phyloP scores from a whole-genome alignment of 64 coral and sea anemone genomes.

The Orbicella faveolata region DNA sequence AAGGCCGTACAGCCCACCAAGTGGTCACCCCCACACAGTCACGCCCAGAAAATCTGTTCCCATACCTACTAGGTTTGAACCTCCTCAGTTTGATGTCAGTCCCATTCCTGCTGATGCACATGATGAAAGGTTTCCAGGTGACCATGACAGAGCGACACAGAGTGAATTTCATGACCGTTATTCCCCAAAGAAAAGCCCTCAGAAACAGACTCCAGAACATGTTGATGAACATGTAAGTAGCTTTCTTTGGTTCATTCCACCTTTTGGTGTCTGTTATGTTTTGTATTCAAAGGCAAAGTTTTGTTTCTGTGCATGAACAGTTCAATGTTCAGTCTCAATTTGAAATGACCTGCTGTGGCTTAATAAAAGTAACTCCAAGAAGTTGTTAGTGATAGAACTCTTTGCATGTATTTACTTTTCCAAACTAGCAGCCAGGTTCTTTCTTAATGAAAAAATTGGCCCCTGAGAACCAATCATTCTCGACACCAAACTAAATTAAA shows the following conservation, averaged over 20 bases:
- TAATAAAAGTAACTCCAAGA: no score
- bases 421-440: no score
- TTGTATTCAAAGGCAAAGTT: no score
- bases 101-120: conserved; percentile 48
- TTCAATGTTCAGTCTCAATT: no score
- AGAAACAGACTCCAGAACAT: background rate
- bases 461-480: no score
- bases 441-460: no score
- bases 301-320: no score
- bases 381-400: no score
- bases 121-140: background rate
- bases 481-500: no score
- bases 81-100: conserved; percentile 65
- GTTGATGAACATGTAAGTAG: background rate
- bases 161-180: conserved; percentile 6
- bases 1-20: conserved; percentile 49
- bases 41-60: conserved; percentile 66
- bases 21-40: conserved; percentile 51
- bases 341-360: no score
- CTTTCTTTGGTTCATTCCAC: background rate
- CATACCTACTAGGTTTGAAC: conserved; percentile 64
- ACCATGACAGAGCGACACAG: background rate
- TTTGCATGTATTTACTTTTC: no score
- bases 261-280: background rate
- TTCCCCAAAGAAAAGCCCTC: conserved; percentile 13